These are phyloP conservation scores for Danio choprae DNA, from an alignment of 2,797 vertebrate genomes.

Conservation along the genomic window DNA sequence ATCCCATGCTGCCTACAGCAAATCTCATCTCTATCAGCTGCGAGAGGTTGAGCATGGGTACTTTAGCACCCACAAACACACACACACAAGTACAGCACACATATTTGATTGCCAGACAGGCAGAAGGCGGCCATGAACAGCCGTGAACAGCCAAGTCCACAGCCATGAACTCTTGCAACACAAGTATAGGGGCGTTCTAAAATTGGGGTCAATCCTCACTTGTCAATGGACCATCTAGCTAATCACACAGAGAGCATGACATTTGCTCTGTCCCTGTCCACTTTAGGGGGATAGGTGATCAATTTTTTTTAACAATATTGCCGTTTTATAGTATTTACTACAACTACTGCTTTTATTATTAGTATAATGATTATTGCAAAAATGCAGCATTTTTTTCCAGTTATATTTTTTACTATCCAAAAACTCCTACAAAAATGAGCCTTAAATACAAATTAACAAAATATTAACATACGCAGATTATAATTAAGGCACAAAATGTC, in stretches of 20 bases:
- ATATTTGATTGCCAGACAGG: background rate
- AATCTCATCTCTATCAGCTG: background rate
- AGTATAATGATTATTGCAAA: no score
- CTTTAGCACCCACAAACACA: background rate
- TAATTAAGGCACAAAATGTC: no score
- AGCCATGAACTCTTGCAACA: background rate
- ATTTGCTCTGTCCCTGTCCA: background rate
- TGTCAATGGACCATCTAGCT: background rate
- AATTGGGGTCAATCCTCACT: constrained; percentile 15
- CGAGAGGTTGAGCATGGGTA: background rate
- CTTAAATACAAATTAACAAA: no score
- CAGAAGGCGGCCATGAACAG: no score
- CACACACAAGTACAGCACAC: background rate
- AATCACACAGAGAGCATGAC: background rate
- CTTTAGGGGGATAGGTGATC: background rate
- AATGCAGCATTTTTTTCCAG: no score
- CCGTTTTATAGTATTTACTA: no score
- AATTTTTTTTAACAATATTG: no score
- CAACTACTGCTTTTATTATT: no score
- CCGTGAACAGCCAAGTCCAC: no score
- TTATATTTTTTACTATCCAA: no score
- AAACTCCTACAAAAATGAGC: no score
- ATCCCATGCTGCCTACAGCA: constrained; percentile 10
- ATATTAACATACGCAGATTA: no score
- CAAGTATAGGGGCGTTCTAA: constrained; percentile 8